phyloP scores from a whole-genome alignment of 2,888 invertebrate genomes.

The Gastrophysa polygoni region DNA sequence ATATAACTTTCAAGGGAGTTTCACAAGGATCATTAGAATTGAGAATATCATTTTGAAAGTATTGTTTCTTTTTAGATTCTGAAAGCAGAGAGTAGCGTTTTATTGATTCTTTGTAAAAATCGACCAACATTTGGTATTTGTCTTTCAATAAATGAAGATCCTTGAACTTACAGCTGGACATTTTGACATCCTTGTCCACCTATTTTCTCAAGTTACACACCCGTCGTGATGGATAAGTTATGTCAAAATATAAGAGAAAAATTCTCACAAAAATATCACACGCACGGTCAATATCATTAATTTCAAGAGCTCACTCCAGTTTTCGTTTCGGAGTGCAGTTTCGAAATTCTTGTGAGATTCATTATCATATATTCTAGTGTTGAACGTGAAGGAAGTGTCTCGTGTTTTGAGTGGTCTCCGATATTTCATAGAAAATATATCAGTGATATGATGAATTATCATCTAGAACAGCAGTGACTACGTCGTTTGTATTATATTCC shows the following conservation, averaged over 20 bases:
- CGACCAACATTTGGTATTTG: constrained; percentile 1
- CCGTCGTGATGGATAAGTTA: not conserved
- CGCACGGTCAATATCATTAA: not conserved
- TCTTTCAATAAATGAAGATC: not conserved
- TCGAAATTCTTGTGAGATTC: not conserved
- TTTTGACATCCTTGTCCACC: not conserved
- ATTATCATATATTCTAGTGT: too few relatives aligned
- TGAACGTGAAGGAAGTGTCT: too few relatives aligned
- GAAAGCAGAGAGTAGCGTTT: not conserved
- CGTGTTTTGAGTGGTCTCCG: too few relatives aligned
- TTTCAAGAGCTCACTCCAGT: not conserved
- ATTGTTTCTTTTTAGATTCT: constrained; percentile 1
- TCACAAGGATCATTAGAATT: too few relatives aligned
- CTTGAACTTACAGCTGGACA: not conserved
- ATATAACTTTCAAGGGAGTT: too few relatives aligned
- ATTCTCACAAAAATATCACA: not conserved
- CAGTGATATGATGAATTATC: too few relatives aligned
- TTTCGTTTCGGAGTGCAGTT: constrained; percentile 1
- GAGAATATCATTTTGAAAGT: not conserved
- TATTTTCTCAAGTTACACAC: not conserved
- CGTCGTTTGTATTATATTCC: too few relatives aligned
- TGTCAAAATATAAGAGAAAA: constrained; percentile 1
- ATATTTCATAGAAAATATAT: too few relatives aligned
- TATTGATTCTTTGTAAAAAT: constrained; percentile 8
- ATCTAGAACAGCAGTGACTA: too few relatives aligned